Base-by-base conservation (phyloP, 2,888 invertebrate genomes). In the Sclerodermus sp. region DNA sequence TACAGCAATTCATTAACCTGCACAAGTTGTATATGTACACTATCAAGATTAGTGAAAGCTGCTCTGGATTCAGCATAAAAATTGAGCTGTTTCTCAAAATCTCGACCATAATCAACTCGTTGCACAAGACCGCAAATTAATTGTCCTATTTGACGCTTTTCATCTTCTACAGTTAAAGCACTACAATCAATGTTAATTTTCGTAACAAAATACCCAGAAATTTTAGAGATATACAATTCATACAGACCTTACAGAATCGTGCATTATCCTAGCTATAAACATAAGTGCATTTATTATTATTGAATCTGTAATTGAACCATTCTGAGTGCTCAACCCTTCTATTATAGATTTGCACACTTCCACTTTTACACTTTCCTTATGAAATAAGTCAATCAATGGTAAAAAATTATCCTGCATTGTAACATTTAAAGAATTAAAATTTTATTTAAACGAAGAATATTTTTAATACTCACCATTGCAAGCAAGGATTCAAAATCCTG, bases 11-110 rank as follows among this genome's bases (percentile, higher is more conserved):
- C 12, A 36, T 34, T 13, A 13, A 91, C 92, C 80, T 93, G 93
- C 0, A 97, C 90, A 34, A 97, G 82, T 46, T 92, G 88, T 32
- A 88, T 83, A 38, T 95, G 87, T 13, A 96, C 93, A 1, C 87
- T 81, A 76, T 97, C 96, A 34, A 98, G 82, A 80, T 95, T 96
- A 43, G 91, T 89, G 79, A 97, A 96, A 0, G 90, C 85, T 5
- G 91, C 89, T 60, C 98, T 84, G 12, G 93, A 90, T 75, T 96
- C 95, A 1, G 94, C 96, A 77, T 93, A 96, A 81, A 96, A 97
- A 71, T 88, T 88, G 9, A 99, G 82, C 75, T 95, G 94, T 66
- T 91, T 90, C 72, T 97, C 96, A 71, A 93, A 87, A 78, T 96
- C 93, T 12, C 87, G 82, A 8, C 90, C 91, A 75, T 90, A 93